A percentile compares a stretch with the other conserved stretches of the same genome.
Conservation (phyloP, 2,797 vertebrate genomes). For the Spea hammondii region DNA sequence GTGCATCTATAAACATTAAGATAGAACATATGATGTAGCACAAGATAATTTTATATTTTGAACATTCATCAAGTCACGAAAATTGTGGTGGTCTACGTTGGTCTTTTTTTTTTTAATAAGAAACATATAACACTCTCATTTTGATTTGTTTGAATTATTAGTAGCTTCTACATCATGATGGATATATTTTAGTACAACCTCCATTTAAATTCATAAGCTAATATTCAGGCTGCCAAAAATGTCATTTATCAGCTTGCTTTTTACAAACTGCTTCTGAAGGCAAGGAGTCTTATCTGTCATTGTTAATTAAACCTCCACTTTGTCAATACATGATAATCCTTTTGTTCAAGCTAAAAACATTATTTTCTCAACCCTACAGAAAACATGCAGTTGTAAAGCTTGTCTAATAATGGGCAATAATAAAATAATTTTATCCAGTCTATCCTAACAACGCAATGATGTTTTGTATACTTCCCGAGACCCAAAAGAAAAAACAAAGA, state of each 20-base stretch:
- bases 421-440: slow-evolving; percentile 18
- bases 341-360: slow-evolving; percentile 78
- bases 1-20: slow-evolving; percentile 1
- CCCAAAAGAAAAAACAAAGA: too few relatives aligned
- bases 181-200: slow-evolving; percentile 49
- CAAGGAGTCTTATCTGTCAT: slow-evolving; percentile 74
- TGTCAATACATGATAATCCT: slow-evolving; percentile 82
- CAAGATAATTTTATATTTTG: slow-evolving; percentile 38
- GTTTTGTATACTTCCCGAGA: too few relatives aligned
- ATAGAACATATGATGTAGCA: slow-evolving; percentile 5
- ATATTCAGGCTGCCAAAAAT: slow-evolving; percentile 54
- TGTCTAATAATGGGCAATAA: slow-evolving; percentile 33
- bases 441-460: too few relatives aligned
- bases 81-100: slow-evolving; percentile 28
- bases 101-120: slow-evolving; percentile 25
- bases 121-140: slow-evolving; percentile 35
- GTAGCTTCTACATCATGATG: slow-evolving; percentile 45
- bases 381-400: slow-evolving; percentile 60
- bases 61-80: slow-evolving; percentile 42
- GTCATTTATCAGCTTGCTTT: slow-evolving; percentile 68
- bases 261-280: slow-evolving; percentile 67
- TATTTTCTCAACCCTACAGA: slow-evolving; percentile 78
- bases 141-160: slow-evolving; percentile 49
- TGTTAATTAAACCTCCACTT: slow-evolving; percentile 83
- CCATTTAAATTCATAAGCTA: slow-evolving; percentile 54